Evolutionary conservation across 2,797 vertebrate genomes (phyloP).

Genomic region (Atherinosoma microstoma): DNA sequence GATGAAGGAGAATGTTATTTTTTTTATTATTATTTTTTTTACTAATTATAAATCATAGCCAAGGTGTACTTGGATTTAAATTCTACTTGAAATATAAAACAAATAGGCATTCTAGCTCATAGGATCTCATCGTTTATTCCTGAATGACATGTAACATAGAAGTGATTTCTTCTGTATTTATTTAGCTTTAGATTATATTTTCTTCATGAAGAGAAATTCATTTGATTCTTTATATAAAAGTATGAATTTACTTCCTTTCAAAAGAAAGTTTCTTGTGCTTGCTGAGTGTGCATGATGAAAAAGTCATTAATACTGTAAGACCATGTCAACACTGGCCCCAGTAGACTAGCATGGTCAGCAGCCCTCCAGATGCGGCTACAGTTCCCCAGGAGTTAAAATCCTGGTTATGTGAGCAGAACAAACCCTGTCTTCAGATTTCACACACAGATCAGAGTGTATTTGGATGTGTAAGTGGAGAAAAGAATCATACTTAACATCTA

Average conservation of each 20-base stretch:
- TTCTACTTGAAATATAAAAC: neutral
- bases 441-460: neutral
- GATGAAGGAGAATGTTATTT: neutral
- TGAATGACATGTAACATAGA: neutral
- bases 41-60: neutral
- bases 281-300: constrained; percentile 5
- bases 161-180: neutral
- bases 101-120: neutral
- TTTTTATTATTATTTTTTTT: too few species aligned
- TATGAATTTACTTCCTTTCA: constrained; percentile 2
- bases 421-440: neutral
- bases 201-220: neutral
- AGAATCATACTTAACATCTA: neutral
- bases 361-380: constrained; percentile 19
- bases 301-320: constrained; percentile 49
- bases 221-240: neutral
- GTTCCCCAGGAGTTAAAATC: constrained; percentile 5
- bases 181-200: neutral
- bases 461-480: neutral
- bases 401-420: neutral
- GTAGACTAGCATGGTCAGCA: constrained; percentile 32
- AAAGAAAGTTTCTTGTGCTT: neutral
- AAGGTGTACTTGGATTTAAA: neutral
- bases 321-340: constrained; percentile 13
- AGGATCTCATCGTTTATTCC: neutral